phyloP scores from a whole-genome alignment of 2,797 vertebrate genomes.

The Philypnodon macrostomus region DNA sequence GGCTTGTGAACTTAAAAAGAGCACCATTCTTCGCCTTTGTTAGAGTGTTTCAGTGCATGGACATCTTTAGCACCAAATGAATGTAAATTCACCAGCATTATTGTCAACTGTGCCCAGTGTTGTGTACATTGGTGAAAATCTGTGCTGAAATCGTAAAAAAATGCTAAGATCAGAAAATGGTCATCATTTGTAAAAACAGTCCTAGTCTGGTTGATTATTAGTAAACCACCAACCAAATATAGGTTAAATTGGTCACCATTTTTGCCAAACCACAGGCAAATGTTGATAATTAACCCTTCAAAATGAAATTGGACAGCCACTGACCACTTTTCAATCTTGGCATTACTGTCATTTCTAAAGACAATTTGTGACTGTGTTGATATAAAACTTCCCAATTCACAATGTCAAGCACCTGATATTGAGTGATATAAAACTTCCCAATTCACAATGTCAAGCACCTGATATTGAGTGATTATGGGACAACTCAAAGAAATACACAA shows the following conservation, averaged over 20 bases:
- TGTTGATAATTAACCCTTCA: no score
- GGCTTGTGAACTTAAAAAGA: slow-evolving; percentile 45
- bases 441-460: slow-evolving; percentile 46
- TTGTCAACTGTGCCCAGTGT: slow-evolving; percentile 47
- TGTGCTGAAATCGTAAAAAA: slow-evolving; percentile 33
- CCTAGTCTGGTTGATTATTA: no score
- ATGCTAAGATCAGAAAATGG: slow-evolving; percentile 24
- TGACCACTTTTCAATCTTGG: no score
- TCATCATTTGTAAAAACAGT: neutral
- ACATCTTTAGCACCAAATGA: slow-evolving; percentile 15
- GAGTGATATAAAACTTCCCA: slow-evolving; percentile 22
- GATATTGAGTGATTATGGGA: slow-evolving; percentile 52
- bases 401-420: slow-evolving; percentile 48
- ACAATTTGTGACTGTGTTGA: no score
- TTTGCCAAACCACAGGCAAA: no score
- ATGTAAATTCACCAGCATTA: slow-evolving; percentile 19
- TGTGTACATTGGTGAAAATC: slow-evolving; percentile 39
- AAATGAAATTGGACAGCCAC: no score
- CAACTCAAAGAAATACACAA: slow-evolving; percentile 33
- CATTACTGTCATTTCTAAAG: no score
- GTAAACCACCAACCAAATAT: no score
- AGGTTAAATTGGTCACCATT: no score
- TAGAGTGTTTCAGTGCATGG: slow-evolving; percentile 37
- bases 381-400: slow-evolving; percentile 14
- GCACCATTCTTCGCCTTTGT: slow-evolving; percentile 57